Base-by-base conservation (phyloP, 2,888 invertebrate genomes). In the Nomada flava region DNA sequence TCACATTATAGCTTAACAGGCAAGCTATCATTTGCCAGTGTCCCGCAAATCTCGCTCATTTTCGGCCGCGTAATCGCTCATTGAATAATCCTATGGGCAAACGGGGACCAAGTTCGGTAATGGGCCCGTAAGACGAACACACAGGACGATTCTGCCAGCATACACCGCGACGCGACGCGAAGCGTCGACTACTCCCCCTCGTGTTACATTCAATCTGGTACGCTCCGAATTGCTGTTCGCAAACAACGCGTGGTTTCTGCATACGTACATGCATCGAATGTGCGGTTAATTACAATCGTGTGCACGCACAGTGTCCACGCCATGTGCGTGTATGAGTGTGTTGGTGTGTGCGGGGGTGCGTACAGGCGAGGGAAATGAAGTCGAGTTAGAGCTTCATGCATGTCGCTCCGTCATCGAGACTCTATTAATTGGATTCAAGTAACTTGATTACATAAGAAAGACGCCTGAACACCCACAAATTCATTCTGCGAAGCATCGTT, bases 401-500 rank as follows among this genome's bases (percentile, higher is more conserved):
- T 65, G 76, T 80, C 79, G 74, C 55, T 71, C 64, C 63, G 71
- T 77, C 82, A 90, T 90, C 89, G 85, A 85, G 80, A 86, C 77
- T 71, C 79, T 79, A 89, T 89, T 89, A 91, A 91, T 89, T 84
- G 88, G 89, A 90, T 91, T 79, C 80, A 70, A 67, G 76, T 91
- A 88, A 91, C 88, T 89, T 60, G 83, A 91, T 90, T 90, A 91
- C 78, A 67, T 83, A 84, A 91, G 89, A 74, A 86, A 90, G 89
- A 76, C 79, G 75, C 71, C 77, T 53, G 84, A 84, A 89, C 85
- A 89, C 88, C 88, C 86, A 81, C 88, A 89, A 89, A 86, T 86
- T 86, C 88, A 53, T 74, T 50, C 36, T 52, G 9, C 64, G 47
- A 50, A 76, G 79, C 84, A 73, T 70, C 69, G 63, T 76, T 79